phyloP scores from a whole-genome alignment of 2,113 vertebrate genomes.

The Sinocyclocheilus maitianheensis region DNA sequence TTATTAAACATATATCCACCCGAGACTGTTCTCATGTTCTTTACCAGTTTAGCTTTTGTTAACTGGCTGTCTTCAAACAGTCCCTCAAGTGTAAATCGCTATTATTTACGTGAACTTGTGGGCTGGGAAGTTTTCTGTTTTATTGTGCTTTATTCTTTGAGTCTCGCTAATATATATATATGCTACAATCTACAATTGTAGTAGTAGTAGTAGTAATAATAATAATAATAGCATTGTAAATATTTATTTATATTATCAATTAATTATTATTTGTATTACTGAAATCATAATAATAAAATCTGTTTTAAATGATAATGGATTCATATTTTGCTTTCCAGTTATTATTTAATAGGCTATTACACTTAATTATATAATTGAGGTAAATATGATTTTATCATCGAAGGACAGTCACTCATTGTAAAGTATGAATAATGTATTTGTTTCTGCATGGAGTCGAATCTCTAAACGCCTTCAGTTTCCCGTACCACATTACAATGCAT shows the following conservation, averaged over 20 bases:
- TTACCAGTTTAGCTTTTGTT: constrained; percentile 30
- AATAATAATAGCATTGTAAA: not conserved
- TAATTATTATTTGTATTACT: not conserved
- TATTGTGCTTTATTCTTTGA: not conserved
- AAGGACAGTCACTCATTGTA: not conserved
- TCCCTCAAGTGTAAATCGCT: not conserved
- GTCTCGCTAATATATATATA: not conserved
- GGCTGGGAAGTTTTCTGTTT: not conserved
- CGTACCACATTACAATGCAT: not conserved
- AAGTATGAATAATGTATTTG: not conserved
- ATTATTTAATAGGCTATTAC: not conserved
- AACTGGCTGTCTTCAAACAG: constrained; percentile 6
- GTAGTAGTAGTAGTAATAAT: not conserved
- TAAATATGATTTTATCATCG: not conserved
- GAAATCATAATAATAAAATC: not conserved
- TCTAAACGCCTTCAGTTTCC: not conserved
- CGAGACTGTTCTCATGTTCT: constrained; percentile 43
- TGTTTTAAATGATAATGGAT: not conserved
- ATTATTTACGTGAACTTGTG: constrained; percentile 14
- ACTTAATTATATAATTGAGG: not conserved
- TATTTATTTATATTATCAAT: not conserved
- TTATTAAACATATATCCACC: constrained; percentile 75
- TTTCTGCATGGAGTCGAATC: not conserved
- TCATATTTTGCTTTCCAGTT: too few relatives aligned
- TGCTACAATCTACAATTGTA: too few relatives aligned